Percentiles rank a stretch among this genome's conserved stretches.
Evolutionary conservation across 2,888 invertebrate species (phyloP).

Genomic region (Fragum sueziense): DNA sequence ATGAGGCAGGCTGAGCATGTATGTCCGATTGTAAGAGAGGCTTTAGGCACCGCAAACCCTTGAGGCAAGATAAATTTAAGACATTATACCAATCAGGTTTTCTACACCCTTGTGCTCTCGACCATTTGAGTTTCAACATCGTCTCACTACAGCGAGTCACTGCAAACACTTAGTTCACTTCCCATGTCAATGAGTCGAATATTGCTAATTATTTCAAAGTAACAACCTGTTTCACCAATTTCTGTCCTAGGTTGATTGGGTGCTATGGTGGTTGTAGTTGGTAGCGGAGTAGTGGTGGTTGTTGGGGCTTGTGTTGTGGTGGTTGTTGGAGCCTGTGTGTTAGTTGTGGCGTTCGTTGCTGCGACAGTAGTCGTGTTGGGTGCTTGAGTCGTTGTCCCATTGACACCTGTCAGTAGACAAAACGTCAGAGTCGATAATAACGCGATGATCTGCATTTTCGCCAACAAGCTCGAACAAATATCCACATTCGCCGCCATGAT

Average conservation of each 20-base stretch:
- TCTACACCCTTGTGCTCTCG: no score
- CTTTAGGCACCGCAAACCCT: not conserved
- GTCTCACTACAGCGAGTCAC: not conserved
- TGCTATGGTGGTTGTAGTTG: conserved; percentile 44
- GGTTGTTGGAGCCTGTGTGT: conserved; percentile 20
- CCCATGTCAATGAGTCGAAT: not conserved
- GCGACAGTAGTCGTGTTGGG: conserved; percentile 8
- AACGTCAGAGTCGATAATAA: conserved; percentile 8
- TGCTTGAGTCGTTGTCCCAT: conserved; percentile 36
- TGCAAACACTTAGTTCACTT: not conserved
- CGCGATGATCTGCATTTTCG: conserved; percentile 9
- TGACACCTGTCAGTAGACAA: not conserved
- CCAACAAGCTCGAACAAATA: conserved; percentile 47
- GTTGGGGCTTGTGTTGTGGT: no score
- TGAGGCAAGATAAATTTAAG: not conserved
- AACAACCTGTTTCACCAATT: conserved; percentile 53
- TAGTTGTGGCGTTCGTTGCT: conserved; percentile 10
- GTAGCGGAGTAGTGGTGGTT: conserved; percentile 31
- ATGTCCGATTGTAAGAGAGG: no score
- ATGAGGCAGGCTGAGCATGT: no score
- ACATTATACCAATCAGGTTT: not conserved
- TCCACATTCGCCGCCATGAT: conserved; percentile 60
- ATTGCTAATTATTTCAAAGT: not conserved
- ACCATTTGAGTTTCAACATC: no score
- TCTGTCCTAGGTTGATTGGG: conserved; percentile 49